Conservation (phyloP, 2,888 invertebrate species). For the Dusona sp. region DNA sequence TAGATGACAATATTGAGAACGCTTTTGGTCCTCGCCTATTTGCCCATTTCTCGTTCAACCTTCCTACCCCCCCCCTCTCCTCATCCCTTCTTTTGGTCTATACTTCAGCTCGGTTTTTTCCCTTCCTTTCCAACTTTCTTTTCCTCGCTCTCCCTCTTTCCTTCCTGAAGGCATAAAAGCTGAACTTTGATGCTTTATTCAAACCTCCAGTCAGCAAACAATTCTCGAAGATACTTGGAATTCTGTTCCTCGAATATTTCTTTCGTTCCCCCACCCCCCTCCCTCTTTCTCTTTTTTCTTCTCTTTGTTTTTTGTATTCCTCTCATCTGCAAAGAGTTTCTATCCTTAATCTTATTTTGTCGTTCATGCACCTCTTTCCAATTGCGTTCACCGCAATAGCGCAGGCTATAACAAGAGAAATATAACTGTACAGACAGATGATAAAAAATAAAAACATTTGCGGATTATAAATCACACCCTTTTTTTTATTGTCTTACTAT, state of each 20-base stretch:
- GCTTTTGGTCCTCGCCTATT: constrained; percentile 40
- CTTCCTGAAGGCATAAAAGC: constrained; percentile 56
- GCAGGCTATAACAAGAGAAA: constrained; percentile 37
- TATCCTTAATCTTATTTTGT: constrained; percentile 28
- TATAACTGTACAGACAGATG: not conserved
- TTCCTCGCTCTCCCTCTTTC: constrained; percentile 4
- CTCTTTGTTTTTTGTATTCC: not conserved
- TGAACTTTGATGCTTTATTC: constrained; percentile 67
- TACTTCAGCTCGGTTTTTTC: constrained; percentile 34
- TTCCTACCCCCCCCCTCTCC: constrained; percentile 45
- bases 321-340: constrained; percentile 61
- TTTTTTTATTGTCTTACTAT: not conserved
- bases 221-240: constrained; percentile 65
- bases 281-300: constrained; percentile 10
- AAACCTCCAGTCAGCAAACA: constrained; percentile 64
- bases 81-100: constrained; percentile 43
- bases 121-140: constrained; percentile 62
- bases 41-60: constrained; percentile 51
- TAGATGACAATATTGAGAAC: constrained; percentile 34
- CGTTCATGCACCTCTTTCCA: constrained; percentile 1
- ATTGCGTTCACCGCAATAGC: constrained; percentile 3
- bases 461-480: not conserved
- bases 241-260: constrained; percentile 55
- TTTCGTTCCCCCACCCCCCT: not conserved
- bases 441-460: not conserved